Evolutionary conservation across 2,888 invertebrate genomes (phyloP).

Genomic region (Hypolimnas misippus): DNA sequence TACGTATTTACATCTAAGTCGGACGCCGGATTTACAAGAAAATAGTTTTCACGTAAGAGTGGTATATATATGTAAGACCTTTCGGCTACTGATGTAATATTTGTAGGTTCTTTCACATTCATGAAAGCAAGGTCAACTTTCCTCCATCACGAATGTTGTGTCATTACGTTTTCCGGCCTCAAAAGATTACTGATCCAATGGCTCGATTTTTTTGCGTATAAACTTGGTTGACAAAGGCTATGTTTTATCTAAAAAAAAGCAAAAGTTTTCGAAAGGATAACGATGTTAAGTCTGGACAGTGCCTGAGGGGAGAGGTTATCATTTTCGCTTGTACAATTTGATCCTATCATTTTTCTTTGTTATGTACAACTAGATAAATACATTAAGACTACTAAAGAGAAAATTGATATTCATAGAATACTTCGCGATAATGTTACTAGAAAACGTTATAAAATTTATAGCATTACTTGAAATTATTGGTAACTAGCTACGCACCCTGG

Average conservation of each 20-base stretch:
- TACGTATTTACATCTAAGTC: too few relatives aligned
- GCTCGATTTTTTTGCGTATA: slow-evolving; percentile 28
- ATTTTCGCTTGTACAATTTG: slow-evolving; percentile 23
- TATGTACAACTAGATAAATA: not conserved
- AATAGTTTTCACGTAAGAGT: not conserved
- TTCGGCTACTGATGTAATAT: slow-evolving; percentile 7
- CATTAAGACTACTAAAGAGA: not conserved
- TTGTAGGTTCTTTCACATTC: slow-evolving; percentile 21
- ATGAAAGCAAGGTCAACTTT: slow-evolving; percentile 27
- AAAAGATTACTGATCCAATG: slow-evolving; percentile 36
- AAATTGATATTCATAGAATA: too few relatives aligned
- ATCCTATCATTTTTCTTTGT: slow-evolving; percentile 10
- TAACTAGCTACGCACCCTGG: too few relatives aligned
- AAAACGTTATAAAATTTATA: too few relatives aligned
- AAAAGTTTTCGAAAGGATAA: slow-evolving; percentile 36
- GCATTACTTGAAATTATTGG: too few relatives aligned
- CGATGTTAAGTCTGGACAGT: slow-evolving; percentile 31
- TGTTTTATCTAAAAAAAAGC: slow-evolving; percentile 31
- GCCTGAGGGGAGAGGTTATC: slow-evolving; percentile 27
- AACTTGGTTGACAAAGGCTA: slow-evolving; percentile 22
- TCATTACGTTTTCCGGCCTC: slow-evolving; percentile 33
- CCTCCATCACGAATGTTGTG: slow-evolving; percentile 27
- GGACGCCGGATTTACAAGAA: not conserved
- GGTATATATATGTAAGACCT: not conserved
- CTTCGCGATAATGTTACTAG: too few relatives aligned